These are phyloP conservation scores for Eilema caniola DNA, from an alignment of 2,888 invertebrate genomes.

Conservation along the genomic window DNA sequence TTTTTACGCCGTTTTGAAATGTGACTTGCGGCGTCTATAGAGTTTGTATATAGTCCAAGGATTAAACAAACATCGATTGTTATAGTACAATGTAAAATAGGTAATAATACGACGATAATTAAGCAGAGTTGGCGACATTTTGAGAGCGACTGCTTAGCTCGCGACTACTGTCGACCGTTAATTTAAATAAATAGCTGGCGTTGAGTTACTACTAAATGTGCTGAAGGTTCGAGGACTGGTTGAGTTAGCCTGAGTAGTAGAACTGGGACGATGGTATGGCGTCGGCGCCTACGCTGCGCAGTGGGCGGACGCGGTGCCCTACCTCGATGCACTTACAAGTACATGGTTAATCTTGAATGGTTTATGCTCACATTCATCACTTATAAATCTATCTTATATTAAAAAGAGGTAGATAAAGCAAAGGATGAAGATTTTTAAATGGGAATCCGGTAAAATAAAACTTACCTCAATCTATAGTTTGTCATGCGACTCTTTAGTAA, in stretches of 20 bases:
- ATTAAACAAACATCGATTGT: not conserved
- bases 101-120: constrained; percentile 19
- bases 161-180: constrained; percentile 47
- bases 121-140: constrained; percentile 31
- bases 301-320: constrained; percentile 58
- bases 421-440: no score
- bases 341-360: constrained; percentile 54
- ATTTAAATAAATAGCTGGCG: constrained; percentile 67
- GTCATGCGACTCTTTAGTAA: no score
- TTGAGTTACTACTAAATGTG: constrained; percentile 55
- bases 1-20: no score
- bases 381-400: constrained; percentile 18
- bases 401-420: not conserved
- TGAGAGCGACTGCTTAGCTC: not conserved
- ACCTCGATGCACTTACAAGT: constrained; percentile 42
- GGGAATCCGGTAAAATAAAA: no score
- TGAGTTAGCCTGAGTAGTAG: constrained; percentile 30
- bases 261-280: constrained; percentile 20
- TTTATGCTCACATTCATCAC: constrained; percentile 41
- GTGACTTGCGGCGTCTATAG: no score
- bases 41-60: no score
- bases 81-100: not conserved
- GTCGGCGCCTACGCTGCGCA: constrained; percentile 50
- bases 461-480: no score
- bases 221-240: constrained; percentile 43